Conservation (phyloP, 1,140 invertebrate genomes). For the Acromyrmex echinatior region DNA sequence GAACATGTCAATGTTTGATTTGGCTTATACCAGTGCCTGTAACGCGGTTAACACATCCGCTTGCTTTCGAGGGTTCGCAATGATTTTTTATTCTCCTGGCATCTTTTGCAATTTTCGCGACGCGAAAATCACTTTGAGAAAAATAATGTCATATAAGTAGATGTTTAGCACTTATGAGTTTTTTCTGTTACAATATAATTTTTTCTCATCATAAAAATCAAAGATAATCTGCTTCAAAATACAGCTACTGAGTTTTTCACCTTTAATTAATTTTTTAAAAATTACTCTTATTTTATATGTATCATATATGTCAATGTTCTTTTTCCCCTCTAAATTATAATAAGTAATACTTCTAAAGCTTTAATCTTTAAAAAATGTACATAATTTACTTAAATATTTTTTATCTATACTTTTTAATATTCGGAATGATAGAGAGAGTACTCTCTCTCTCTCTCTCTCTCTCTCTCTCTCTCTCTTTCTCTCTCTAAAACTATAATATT, state of each 20-base stretch:
- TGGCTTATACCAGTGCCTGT: slow-evolving; percentile 79
- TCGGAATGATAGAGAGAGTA: neutral
- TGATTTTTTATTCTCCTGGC: neutral
- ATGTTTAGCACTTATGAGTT: neutral
- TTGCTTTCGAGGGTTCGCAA: slow-evolving; percentile 73
- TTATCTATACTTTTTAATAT: neutral
- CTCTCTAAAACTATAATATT: neutral
- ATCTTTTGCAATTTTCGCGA: neutral
- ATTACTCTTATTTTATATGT: neutral
- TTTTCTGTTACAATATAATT: neutral
- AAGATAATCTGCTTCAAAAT: too few species aligned
- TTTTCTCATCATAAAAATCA: neutral
- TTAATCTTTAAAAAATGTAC: neutral
- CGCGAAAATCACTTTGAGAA: neutral
- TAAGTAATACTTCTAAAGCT: neutral
- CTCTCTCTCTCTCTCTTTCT: too few species aligned
- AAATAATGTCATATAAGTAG: neutral
- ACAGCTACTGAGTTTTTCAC: too few species aligned
- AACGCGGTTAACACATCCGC: slow-evolving; percentile 83
- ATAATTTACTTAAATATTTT: neutral
- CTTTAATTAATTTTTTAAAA: neutral
- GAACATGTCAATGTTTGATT: slow-evolving; percentile 87
- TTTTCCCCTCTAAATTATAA: neutral
- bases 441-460: too few species aligned
- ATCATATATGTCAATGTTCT: neutral